Base-by-base conservation (phyloP, 2,888 invertebrate genomes). In the Epinotia bilunana region DNA sequence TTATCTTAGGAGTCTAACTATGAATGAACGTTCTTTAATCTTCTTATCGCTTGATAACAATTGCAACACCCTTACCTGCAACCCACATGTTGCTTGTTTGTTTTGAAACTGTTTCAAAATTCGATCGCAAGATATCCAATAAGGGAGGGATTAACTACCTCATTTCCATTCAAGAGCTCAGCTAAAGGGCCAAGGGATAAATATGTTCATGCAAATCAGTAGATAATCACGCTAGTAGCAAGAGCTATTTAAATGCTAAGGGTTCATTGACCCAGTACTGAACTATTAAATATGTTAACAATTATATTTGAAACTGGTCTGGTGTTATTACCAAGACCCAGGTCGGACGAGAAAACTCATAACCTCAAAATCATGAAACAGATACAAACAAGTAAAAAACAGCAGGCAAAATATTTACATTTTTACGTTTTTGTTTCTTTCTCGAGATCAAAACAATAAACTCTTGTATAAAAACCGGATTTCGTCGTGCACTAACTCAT, bases 81-180 rank as follows among this genome's bases (percentile, higher is more conserved):
- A 74, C 74, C 74, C 74, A 74, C 74, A 68, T 73, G 70, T 70
- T 43, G 39, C 70, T 69, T n/a, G 60, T 73, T 63, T 74, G 61
- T 68, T 74, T 71, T 65, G 70, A 74, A 74, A 74, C 64, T 23
- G 23, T 74, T 64, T 49, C 70, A 74, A 74, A 64, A 74, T 53
- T 65, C 39, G 43, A 64, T 70, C 60, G 60, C 20, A 53, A 58
- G 60, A 70, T 69, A 64, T 64, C 74, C 74, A 70, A 74, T 58
- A 74, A 70, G 69, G 74, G 43, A 70, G 53, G 70, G 74, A 74
- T 74, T 53, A 60, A 46, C 62, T 64, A 43, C 70, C 60, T 70
- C 74, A 65, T 74, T 74, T 64, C 23, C 64, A 74, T 74, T 60
- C 28, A 65, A 71, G 60, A 58, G 60, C 53, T 39, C 68, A 62